Evolutionary conservation across 2,113 vertebrate species (phyloP).

Genomic region (Poeciliopsis turrubarensis): DNA sequence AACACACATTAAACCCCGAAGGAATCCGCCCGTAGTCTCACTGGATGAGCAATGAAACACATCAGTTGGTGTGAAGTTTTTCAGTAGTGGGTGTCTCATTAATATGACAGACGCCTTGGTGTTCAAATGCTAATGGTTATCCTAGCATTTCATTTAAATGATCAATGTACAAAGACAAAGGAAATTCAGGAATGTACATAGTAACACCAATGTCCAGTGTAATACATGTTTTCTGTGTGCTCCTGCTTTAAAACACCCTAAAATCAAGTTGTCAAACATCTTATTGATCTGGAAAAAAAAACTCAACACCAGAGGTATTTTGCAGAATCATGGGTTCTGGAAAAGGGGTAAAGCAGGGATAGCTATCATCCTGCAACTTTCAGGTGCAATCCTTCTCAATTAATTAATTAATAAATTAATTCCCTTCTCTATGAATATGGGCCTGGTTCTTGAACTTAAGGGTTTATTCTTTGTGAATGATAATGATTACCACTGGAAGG

Average conservation of each 20-base stretch:
- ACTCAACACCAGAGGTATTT: no score
- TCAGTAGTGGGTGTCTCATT: slow-evolving; percentile 25
- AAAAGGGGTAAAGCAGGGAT: no score
- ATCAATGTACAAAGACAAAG: no score
- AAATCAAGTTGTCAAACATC: no score
- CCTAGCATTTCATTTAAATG: background rate
- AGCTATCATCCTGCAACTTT: background rate
- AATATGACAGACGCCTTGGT: slow-evolving; percentile 19
- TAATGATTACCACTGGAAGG: background rate
- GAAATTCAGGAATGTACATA: no score
- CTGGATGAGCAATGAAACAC: slow-evolving; percentile 20
- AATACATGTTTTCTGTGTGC: no score
- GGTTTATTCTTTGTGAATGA: background rate
- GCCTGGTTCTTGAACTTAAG: no score
- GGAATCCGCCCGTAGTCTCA: slow-evolving; percentile 30
- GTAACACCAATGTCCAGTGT: no score
- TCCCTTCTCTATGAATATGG: background rate
- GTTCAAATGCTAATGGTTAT: slow-evolving; percentile 18
- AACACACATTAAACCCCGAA: slow-evolving; percentile 20
- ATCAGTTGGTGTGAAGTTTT: slow-evolving; percentile 36
- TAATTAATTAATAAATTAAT: no score
- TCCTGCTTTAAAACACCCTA: no score
- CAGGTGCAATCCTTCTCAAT: background rate
- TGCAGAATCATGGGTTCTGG: no score
- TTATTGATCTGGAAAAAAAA: no score